Evolutionary conservation across 2,888 invertebrate species (phyloP), one percentile per base, ranked within the genome.

Genomic region (Stenodera caucasica): DNA sequence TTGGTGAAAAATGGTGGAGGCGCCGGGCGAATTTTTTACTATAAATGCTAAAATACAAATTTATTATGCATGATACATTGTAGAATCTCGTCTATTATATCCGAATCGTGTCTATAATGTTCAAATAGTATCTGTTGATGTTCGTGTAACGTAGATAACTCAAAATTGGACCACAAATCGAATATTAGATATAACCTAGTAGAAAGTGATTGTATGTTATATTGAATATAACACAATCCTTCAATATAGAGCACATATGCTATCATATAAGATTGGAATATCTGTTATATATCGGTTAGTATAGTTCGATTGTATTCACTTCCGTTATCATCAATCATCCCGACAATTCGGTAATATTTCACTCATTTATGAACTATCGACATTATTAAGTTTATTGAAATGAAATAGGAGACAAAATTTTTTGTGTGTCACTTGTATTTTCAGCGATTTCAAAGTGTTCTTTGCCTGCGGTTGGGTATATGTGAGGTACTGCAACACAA

Each of bases 381-480:
- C n/a, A n/a, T n/a, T n/a, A n/a, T 5, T 26, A 26, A 26, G 5
- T 26, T 26, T 26, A 26, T 26, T 26, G 3, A 26, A 26, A 26
- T n/a, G n/a, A n/a, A n/a, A n/a, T n/a, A n/a, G n/a, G 26, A 26
- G 26, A 4, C 26, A 26, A 26, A 26, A 26, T 26, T 26, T 26
- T 67, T 61, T 70, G 68, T 71, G 70, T 71, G 72, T 67, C 65
- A 68, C 69, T 74, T 73, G 75, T 76, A 72, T 84, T 87, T 88
- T 86, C 88, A 88, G 88, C 85, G 87, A 87, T 85, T 87, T 86
- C 87, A 88, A 87, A 88, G 87, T 89, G 87, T 89, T 88, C 88
- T 90, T 90, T 89, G 89, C 88, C 85, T 90, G 90, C 87, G 89
- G 90, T 86, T 90, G 89, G 90, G 89, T 90, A 82, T 90, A 89